phyloP scores from a whole-genome alignment of 1,140 invertebrate genomes.

The Bursaphelenchus mucronatus region DNA sequence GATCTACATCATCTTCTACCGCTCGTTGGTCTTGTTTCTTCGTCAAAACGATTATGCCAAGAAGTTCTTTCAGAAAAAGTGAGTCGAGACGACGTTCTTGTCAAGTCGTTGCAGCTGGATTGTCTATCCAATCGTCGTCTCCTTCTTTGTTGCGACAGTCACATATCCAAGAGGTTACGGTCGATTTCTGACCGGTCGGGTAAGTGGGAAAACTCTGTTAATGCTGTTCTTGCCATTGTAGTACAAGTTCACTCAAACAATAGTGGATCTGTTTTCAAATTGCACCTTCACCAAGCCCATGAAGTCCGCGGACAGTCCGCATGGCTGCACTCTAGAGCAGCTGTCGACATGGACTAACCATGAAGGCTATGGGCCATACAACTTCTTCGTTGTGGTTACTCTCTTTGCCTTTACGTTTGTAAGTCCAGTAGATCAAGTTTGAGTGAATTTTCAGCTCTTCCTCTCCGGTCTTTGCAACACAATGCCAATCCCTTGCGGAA shows the following conservation, averaged over 20 bases:
- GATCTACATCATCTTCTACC: constrained; percentile 51
- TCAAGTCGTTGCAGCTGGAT: constrained; percentile 55
- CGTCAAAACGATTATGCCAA: constrained; percentile 54
- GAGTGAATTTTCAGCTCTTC: constrained; percentile 73
- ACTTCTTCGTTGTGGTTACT: constrained; percentile 48
- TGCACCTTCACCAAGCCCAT: constrained; percentile 50
- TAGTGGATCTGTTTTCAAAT: constrained; percentile 57
- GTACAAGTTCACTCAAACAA: constrained; percentile 58
- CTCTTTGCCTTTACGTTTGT: constrained; percentile 48
- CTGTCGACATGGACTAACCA: constrained; percentile 53
- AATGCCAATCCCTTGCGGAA: constrained; percentile 83
- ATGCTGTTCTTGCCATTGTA: constrained; percentile 20
- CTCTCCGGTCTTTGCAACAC: constrained; percentile 90
- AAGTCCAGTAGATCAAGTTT: constrained; percentile 22
- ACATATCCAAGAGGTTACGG: constrained; percentile 57
- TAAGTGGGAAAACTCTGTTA: constrained; percentile 16
- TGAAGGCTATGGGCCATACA: constrained; percentile 59
- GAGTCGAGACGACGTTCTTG: constrained; percentile 30
- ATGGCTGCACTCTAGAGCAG: constrained; percentile 46
- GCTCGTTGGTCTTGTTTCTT: constrained; percentile 51
- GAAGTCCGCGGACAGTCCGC: constrained; percentile 42
- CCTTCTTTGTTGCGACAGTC: constrained; percentile 54
- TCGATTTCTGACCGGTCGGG: constrained; percentile 54
- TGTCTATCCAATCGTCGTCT: constrained; percentile 51
- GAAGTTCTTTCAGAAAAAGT: constrained; percentile 56